These are phyloP conservation scores for Henricia sp. DNA, from an alignment of 53 echinoderm and acorn worm genomes.

Conservation along the genomic window DNA sequence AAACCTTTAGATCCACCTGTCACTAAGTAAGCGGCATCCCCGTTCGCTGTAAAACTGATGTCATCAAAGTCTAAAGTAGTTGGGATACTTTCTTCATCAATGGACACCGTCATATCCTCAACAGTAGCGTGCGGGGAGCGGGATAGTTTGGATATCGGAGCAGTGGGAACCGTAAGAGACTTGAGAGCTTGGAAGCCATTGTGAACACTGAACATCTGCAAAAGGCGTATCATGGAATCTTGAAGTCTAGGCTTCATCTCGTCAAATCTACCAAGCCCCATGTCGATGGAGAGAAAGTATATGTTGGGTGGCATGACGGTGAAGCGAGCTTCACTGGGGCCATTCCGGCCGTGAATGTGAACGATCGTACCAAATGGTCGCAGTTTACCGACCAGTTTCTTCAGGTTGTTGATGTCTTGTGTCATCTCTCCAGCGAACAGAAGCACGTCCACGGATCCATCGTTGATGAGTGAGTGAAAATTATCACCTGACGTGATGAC, in stretches of 20 bases:
- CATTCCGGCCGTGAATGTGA: slow-evolving; percentile 85
- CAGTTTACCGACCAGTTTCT: slow-evolving; percentile 84
- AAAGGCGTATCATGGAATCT: slow-evolving; percentile 91
- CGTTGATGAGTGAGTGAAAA: slow-evolving; percentile 91
- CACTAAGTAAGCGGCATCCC: slow-evolving; percentile 83
- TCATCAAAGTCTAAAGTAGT: slow-evolving; percentile 92
- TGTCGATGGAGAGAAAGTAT: slow-evolving; percentile 91
- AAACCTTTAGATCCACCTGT: slow-evolving; percentile 95
- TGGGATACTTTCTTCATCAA: slow-evolving; percentile 91
- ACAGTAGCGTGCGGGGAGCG: slow-evolving; percentile 85
- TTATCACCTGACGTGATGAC: slow-evolving; percentile 93
- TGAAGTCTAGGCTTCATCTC: slow-evolving; percentile 91
- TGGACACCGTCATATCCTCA: slow-evolving; percentile 85
- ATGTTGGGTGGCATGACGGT: slow-evolving; percentile 86
- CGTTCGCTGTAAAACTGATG: slow-evolving; percentile 82
- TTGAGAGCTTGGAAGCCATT: slow-evolving; percentile 96
- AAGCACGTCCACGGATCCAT: slow-evolving; percentile 89
- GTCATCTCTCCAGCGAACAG: slow-evolving; percentile 95
- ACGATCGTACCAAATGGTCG: slow-evolving; percentile 96
- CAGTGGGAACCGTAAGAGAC: slow-evolving; percentile 90
- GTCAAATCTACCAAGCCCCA: slow-evolving; percentile 88
- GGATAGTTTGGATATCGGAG: slow-evolving; percentile 90
- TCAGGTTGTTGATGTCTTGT: slow-evolving; percentile 79
- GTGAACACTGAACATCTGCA: slow-evolving; percentile 96
- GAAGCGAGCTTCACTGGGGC: slow-evolving; percentile 73